Base-by-base conservation (phyloP, 2,797 vertebrate species). In the Atherinosoma microstoma region DNA sequence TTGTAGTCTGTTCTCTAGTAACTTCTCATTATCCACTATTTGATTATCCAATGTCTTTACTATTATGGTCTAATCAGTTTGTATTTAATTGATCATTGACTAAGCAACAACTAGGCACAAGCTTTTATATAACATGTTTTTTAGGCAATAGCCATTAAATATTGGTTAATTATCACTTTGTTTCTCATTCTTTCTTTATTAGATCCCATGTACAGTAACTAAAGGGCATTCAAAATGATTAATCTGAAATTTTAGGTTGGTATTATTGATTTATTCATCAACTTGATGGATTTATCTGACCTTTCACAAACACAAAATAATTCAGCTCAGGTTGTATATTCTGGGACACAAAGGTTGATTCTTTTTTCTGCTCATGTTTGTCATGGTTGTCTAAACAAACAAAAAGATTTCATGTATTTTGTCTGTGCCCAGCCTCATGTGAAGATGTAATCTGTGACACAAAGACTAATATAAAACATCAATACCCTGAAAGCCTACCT, bases 401-500 rank as follows among this genome's bases (percentile, higher is more conserved):
- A n/a, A 72, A 71, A 84, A 72, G 59, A 79, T 40, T 61, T 61
- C 22, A 8, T 73, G 53, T 68, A 72, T 60, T 78, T 79, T 78
- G 35, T 79, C 64, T 30, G 24, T 61, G 45, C 78, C 69, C 61
- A 74, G 78, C 66, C 77, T 77, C 78, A 73, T 54, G 53, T 32
- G 57, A 66, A 72, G 63, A 82, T 80, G 45, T 72, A 71, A 85
- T 82, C 79, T 83, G 64, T 76, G 58, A 76, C 74, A 76, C 76
- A 79, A 81, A 86, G 66, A 86, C 64, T 79, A 84, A 87, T 87
- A 73, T 80, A 74, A 79, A 64, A 76, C 78, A 86, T 70, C 76
- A 82, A 69, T 71, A 81, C 36, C 65, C 59, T 79, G 53, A 51
- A 59, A 81, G 76, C 35, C 91, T 91, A 4, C 91, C 91, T 84